Evolutionary conservation across 2,113 vertebrate genomes (phyloP).

Genomic region (Platichthys flesus): DNA sequence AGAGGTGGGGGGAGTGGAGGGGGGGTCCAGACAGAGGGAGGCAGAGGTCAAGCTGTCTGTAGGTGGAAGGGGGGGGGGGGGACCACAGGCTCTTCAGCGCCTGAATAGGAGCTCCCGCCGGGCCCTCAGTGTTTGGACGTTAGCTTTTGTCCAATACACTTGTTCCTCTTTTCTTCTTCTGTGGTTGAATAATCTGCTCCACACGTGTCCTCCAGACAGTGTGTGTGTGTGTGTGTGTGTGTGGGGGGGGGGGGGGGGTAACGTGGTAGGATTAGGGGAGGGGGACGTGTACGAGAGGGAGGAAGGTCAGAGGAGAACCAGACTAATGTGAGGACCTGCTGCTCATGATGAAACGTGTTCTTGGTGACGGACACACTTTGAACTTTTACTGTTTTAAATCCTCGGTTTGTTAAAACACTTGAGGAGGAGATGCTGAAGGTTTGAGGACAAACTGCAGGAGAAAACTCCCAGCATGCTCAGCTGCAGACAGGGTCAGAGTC

Average conservation of each 20-base stretch:
- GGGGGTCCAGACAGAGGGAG: conserved; percentile 39
- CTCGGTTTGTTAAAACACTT: too few relatives aligned
- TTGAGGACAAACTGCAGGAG: not conserved
- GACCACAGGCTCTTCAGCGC: conserved; percentile 36
- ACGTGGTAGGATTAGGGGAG: too few relatives aligned
- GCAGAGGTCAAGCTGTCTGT: conserved; percentile 58
- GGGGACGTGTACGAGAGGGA: not conserved
- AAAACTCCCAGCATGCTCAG: conserved; percentile 52
- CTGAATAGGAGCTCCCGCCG: conserved; percentile 45
- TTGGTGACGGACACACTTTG: too few relatives aligned
- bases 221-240: not conserved
- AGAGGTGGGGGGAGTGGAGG: not conserved
- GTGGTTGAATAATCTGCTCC: conserved; percentile 72
- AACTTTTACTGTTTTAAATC: too few relatives aligned
- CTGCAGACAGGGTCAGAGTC: conserved; percentile 33
- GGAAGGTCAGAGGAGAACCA: not conserved
- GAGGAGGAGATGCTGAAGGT: too few relatives aligned
- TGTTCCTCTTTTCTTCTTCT: conserved; percentile 73
- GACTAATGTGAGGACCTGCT: too few relatives aligned
- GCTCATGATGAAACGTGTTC: too few relatives aligned
- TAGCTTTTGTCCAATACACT: conserved; percentile 68
- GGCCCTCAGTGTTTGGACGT: conserved; percentile 74
- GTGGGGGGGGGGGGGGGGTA: not conserved
- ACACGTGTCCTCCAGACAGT: conserved; percentile 57
- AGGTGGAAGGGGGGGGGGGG: not conserved